phyloP scores from a whole-genome alignment of 2,888 invertebrate genomes.

The Seira musarum region DNA sequence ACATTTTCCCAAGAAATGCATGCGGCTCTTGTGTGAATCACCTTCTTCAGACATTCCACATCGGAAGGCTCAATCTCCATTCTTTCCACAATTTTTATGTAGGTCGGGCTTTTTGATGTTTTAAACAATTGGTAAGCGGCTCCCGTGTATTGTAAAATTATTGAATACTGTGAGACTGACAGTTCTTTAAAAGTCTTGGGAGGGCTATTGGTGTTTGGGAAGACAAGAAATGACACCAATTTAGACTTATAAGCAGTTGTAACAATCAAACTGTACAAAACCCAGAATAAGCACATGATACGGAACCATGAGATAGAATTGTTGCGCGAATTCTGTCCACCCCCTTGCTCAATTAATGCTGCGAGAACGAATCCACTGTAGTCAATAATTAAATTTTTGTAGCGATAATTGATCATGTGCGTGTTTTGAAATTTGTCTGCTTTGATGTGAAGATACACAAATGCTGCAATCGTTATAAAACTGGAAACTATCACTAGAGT shows the following conservation, averaged over 20 bases:
- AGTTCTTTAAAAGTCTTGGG: constrained; percentile 60
- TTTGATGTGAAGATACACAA: constrained; percentile 35
- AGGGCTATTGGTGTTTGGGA: constrained; percentile 48
- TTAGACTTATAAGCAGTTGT: constrained; percentile 62
- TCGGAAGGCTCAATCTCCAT: constrained; percentile 51
- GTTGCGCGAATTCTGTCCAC: background rate
- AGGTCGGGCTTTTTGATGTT: constrained; percentile 56
- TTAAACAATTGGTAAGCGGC: constrained; percentile 57
- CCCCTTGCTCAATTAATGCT: constrained; percentile 45
- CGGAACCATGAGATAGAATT: background rate
- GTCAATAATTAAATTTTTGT: too few species aligned
- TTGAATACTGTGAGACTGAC: constrained; percentile 46
- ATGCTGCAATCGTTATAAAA: too few species aligned
- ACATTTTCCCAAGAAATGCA: constrained; percentile 51
- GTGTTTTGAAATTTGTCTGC: too few species aligned
- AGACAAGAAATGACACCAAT: constrained; percentile 58
- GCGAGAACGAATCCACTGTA: background rate
- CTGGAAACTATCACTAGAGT: constrained; percentile 23
- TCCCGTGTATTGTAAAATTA: constrained; percentile 59
- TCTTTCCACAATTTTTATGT: constrained; percentile 50
- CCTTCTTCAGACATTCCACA: constrained; percentile 44
- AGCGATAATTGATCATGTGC: too few species aligned
- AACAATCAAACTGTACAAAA: constrained; percentile 49
- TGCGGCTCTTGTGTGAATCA: constrained; percentile 18
- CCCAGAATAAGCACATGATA: constrained; percentile 52